These are phyloP conservation scores for Sebastes itinus DNA, from an alignment of 2,797 vertebrate species.

Conservation along the genomic window DNA sequence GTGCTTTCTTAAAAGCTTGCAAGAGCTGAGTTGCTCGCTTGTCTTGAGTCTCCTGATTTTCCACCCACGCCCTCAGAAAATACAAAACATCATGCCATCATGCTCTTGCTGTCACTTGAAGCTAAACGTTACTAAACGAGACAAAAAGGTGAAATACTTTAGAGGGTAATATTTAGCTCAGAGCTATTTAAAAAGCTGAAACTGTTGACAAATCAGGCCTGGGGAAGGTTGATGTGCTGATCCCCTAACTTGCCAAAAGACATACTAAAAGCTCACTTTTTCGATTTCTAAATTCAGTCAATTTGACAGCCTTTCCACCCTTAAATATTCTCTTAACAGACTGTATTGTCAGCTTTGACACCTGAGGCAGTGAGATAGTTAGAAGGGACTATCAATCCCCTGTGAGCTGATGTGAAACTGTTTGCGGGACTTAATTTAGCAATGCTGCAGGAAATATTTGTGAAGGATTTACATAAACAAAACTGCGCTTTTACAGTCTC, in stretches of 20 bases:
- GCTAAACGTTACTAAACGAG: not conserved
- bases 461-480: constrained; percentile 26
- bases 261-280: not conserved
- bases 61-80: not conserved
- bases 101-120: not conserved
- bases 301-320: not conserved
- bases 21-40: not conserved
- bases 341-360: not conserved
- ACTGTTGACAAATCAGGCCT: not conserved
- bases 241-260: not conserved
- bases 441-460: not conserved
- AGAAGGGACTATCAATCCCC: not conserved
- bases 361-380: not conserved
- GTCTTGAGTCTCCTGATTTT: constrained; percentile 19
- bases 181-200: not conserved
- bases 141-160: not conserved
- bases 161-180: not conserved
- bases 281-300: not conserved
- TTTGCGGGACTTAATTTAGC: constrained; percentile 14
- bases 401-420: not conserved
- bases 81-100: not conserved
- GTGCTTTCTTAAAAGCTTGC: not conserved
- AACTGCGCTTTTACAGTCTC: not conserved
- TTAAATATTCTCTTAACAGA: not conserved
- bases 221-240: not conserved